Evolutionary conservation across 2,888 invertebrate species (phyloP).

Genomic region (Coleophora flavipennella): DNA sequence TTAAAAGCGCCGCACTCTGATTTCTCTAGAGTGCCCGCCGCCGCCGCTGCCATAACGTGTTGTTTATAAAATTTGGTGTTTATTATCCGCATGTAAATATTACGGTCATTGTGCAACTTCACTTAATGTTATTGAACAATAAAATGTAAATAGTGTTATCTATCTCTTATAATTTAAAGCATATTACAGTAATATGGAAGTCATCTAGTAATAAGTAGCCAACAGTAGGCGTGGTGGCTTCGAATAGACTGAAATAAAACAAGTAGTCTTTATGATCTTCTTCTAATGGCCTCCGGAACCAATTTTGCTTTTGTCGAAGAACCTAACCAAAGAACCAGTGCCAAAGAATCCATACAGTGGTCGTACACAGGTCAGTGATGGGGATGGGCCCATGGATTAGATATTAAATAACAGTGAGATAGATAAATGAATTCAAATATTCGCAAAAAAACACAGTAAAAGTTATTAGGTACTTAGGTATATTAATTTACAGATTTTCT

Average conservation of each 20-base stretch:
- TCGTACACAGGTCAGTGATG: no score
- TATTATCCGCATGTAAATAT: constrained; percentile 37
- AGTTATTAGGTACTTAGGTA: no score
- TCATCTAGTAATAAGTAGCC: not conserved
- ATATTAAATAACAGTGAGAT: no score
- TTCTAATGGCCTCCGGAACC: no score
- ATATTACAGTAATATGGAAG: not conserved
- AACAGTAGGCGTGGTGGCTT: constrained; percentile 1
- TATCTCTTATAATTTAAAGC: constrained; percentile 3
- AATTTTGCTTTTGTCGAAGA: no score
- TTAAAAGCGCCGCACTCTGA: constrained; percentile 63
- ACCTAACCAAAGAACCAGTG: no score
- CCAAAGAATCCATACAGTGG: no score
- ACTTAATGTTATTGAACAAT: constrained; percentile 41
- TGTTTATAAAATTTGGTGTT: constrained; percentile 43
- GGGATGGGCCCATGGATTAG: no score
- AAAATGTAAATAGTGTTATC: constrained; percentile 7
- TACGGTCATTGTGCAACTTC: constrained; percentile 47
- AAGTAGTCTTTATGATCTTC: no score
- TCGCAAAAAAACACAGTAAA: no score
- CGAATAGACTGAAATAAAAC: constrained; percentile 7
- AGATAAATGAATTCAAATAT: no score
- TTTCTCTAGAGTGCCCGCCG: constrained; percentile 71
- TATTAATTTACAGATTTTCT: no score
- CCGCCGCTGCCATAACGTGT: constrained; percentile 45